These are phyloP conservation scores for Hoplostethus atlanticus DNA, from an alignment of 2,797 vertebrate genomes.

Conservation along the genomic window DNA sequence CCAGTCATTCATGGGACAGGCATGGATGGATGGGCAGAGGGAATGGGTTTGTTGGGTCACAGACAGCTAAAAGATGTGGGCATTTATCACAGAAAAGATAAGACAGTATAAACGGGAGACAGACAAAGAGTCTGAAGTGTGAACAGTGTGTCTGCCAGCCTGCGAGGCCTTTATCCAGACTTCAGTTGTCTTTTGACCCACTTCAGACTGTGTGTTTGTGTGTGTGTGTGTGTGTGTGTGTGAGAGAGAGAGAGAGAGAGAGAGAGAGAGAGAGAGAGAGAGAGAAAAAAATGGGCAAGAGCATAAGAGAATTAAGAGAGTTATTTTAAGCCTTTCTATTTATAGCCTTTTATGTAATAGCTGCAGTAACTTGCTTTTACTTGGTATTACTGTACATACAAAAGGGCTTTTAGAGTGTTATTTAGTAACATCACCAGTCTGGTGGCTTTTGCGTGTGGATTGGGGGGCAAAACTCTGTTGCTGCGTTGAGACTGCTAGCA, in stretches of 20 bases:
- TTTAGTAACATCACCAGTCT: conserved; percentile 12
- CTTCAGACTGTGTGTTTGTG: neutral
- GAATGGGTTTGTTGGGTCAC: conserved; percentile 1
- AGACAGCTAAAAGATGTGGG: neutral
- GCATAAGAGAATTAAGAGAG: too few species aligned
- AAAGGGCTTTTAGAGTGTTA: conserved; percentile 7
- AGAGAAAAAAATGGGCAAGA: too few species aligned
- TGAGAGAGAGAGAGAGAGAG: conserved; percentile 15
- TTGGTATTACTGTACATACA: conserved; percentile 30
- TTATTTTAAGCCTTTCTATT: conserved; percentile 68
- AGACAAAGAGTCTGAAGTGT: conserved; percentile 7
- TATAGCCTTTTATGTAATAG: conserved; percentile 55
- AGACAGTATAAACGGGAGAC: neutral
- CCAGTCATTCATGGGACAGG: conserved; percentile 50
- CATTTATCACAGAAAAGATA: neutral
- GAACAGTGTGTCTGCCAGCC: conserved; percentile 21
- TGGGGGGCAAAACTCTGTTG: too few species aligned
- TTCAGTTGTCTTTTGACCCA: conserved; percentile 14
- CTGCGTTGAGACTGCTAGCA: too few species aligned
- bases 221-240: neutral
- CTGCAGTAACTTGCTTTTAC: conserved; percentile 48
- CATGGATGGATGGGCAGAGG: neutral
- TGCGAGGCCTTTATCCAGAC: conserved; percentile 5
- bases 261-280: neutral
- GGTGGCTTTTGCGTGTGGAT: too few species aligned